A percentile compares a stretch with the other conserved stretches of the same genome.
phyloP scores from a whole-genome alignment of 2,113 vertebrate species.

The Pseudorasbora parva region DNA sequence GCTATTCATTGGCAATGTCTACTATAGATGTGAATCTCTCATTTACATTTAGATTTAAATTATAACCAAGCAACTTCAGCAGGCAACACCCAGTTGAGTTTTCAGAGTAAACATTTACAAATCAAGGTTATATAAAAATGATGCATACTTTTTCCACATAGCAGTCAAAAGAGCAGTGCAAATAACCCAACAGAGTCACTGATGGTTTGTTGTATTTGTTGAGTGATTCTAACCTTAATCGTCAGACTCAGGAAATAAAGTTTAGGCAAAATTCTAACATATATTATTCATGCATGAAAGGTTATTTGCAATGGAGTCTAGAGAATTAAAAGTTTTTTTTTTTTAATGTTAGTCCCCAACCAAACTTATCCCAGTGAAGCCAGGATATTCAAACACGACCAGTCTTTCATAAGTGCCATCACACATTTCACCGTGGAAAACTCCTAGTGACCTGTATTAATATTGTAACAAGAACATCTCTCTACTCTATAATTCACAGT shows the following conservation, averaged over 20 bases:
- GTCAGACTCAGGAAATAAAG: background rate
- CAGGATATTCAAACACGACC: background rate
- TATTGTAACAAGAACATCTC: slow-evolving; percentile 29
- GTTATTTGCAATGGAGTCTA: background rate
- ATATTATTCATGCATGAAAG: background rate
- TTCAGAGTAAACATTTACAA: slow-evolving; percentile 9
- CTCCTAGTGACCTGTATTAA: slow-evolving; percentile 1
- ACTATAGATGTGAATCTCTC: background rate
- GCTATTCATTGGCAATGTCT: background rate
- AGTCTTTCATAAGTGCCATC: background rate
- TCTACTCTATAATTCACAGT: slow-evolving; percentile 42
- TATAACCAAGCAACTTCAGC: slow-evolving; percentile 3
- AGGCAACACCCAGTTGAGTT: slow-evolving; percentile 8
- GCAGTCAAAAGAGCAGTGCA: slow-evolving; percentile 29
- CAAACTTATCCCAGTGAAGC: background rate
- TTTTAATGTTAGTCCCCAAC: background rate
- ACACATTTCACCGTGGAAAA: slow-evolving; percentile 5
- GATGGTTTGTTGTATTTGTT: slow-evolving; percentile 4
- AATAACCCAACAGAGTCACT: background rate
- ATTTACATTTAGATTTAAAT: slow-evolving; percentile 28
- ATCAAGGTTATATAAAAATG: slow-evolving; percentile 3
- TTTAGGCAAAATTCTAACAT: background rate
- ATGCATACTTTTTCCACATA: background rate
- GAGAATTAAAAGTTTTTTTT: background rate
- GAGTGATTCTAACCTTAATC: slow-evolving; percentile 9